Conservation (phyloP, 2,113 vertebrate species). For the Varanus salvator region DNA sequence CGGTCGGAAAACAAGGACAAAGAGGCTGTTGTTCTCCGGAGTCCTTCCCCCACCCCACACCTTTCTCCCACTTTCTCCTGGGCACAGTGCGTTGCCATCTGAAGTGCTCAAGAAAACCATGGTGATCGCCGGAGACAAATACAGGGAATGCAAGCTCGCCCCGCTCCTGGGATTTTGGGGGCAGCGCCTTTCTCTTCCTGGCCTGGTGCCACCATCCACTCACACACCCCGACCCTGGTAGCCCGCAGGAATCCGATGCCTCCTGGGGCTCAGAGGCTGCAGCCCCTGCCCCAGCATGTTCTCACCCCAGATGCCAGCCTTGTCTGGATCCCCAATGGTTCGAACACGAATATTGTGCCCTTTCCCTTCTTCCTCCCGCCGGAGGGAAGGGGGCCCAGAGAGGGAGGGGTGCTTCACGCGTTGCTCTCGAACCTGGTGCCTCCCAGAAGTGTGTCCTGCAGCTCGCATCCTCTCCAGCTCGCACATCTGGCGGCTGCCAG, state of each 20-base stretch:
- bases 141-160: neutral
- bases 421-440: conserved; percentile 12
- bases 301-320: conserved; percentile 42
- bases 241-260: neutral
- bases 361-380: rapidly evolving
- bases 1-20: neutral
- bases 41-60: neutral
- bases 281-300: neutral
- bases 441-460: neutral
- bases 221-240: too few species aligned
- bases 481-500: conserved; percentile 37
- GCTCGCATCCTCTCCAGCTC: too few species aligned
- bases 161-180: neutral
- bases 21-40: neutral
- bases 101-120: neutral
- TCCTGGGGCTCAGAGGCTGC: neutral
- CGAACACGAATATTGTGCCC: conserved; percentile 68
- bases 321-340: conserved; percentile 52
- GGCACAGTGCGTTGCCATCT: neutral
- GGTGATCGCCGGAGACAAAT: conserved; percentile 2
- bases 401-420: conserved; percentile 5
- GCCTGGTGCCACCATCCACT: neutral
- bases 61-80: neutral
- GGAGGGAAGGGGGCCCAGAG: neutral
- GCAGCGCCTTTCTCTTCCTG: neutral